Base-by-base conservation (phyloP, 2,113 vertebrate genomes). In the Mugil cephalus region DNA sequence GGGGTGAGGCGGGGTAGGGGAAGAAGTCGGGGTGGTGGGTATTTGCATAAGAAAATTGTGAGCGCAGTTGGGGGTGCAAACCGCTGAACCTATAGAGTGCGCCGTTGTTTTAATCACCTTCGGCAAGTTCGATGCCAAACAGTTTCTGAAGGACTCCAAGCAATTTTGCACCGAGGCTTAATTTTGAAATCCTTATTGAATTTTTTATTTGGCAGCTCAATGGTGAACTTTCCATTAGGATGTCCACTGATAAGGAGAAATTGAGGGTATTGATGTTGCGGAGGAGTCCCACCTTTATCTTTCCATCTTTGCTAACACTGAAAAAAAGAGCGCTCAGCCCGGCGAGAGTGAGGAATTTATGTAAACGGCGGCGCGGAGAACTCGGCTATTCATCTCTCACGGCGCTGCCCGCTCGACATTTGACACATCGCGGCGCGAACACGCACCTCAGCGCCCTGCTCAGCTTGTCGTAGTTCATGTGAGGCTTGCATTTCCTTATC, bases 391-490 rank as follows among this genome's bases (percentile, higher is more conserved):
- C 75, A 72, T 77, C 79, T 46, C 67, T 74, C 21, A 15, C 14
- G 10, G 8, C 71, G 64, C n/a, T n/a, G n/a, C n/a, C n/a, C n/a
- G n/a, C 52, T 43, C 64, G 80, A 84, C 81, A 84, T 86, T 82
- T 48, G 61, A 35, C 70, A 52, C 61, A 15, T 13, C 38, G 7
- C 1, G 24, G 7, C n/a, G n/a, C 55, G 38, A 14, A 35, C 67
- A 70, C 65, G 3, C 90, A 97, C 96, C 96, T 95, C 56, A 97
- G 91, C 1, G 96, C 96, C 69, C 96, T 84, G 89, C 96, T 97
- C 88, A 97, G 94, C 88, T 97, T 97, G 93, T 97, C 96, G 0
- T 97, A 97, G 76, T 97, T 97, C 96, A 97, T 97, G 88, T 97
- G 96, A 15, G 96, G 96, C 65, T 97, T 97, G 93, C 96, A 96